phyloP scores from a whole-genome alignment of 2,113 vertebrate species.

The Petrocephalus zakoni region DNA sequence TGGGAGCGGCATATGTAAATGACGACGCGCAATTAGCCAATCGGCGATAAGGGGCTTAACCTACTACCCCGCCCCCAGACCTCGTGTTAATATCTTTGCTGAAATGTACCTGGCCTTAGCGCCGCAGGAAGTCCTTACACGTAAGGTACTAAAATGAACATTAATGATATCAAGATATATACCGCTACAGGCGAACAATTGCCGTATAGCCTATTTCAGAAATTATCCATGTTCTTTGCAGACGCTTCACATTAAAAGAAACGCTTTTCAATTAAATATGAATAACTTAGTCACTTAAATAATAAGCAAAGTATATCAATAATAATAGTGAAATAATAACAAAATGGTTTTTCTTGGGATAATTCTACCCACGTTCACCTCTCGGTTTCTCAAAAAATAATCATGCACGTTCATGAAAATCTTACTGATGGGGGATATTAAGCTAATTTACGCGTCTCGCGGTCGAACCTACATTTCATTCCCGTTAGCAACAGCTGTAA shows the following conservation, averaged over 20 bases:
- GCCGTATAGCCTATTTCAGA: background rate
- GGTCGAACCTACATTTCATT: background rate
- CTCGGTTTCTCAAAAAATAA: background rate
- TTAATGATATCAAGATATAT: background rate
- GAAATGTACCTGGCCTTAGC: background rate
- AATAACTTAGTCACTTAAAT: background rate
- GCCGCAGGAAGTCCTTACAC: too few species aligned
- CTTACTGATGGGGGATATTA: background rate
- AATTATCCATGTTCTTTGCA: background rate
- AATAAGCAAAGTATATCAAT: background rate
- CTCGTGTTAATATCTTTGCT: background rate
- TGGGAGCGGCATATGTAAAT: constrained; percentile 57
- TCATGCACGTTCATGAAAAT: background rate
- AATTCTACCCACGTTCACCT: background rate
- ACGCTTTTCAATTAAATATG: background rate
- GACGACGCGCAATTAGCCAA: constrained; percentile 53
- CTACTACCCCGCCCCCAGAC: background rate
- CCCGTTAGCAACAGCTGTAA: background rate
- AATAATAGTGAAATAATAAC: too few species aligned
- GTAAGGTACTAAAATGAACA: too few species aligned
- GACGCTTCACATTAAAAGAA: background rate
- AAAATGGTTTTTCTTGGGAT: background rate
- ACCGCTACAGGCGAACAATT: background rate
- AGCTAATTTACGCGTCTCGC: background rate
- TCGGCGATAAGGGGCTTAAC: constrained; percentile 36